These are phyloP conservation scores for Tetranychus urticae DNA, from an alignment of 1,140 invertebrate species.

Conservation along the genomic window DNA sequence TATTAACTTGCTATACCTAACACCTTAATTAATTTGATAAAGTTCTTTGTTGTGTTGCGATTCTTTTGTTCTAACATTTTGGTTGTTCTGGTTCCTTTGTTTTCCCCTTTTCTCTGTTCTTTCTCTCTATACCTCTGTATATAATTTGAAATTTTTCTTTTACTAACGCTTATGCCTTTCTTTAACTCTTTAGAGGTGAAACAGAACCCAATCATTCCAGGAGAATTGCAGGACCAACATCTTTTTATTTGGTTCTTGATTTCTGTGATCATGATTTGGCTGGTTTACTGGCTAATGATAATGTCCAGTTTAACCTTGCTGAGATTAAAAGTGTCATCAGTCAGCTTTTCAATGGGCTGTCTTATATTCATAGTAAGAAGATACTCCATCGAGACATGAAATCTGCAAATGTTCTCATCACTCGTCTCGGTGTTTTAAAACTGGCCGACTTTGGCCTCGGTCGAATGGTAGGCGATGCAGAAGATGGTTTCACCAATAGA, in stretches of 20 bases:
- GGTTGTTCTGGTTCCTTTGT: too few species aligned
- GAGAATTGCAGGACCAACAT: conserved; percentile 32
- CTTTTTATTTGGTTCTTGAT: conserved; percentile 92
- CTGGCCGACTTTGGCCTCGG: conserved; percentile 57
- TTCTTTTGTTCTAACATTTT: too few species aligned
- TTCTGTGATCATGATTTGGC: conserved; percentile 98
- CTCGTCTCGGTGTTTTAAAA: conserved; percentile 78
- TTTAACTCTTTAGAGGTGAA: too few species aligned
- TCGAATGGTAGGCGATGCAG: too few species aligned
- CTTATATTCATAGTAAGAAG: conserved; percentile 91
- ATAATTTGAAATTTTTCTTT: too few species aligned
- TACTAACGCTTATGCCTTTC: too few species aligned
- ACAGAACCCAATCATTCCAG: neutral
- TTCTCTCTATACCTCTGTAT: too few species aligned
- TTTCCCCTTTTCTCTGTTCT: too few species aligned
- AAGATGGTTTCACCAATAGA: conserved; percentile 31
- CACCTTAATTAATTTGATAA: too few species aligned
- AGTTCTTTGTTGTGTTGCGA: too few species aligned
- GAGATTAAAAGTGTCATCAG: conserved; percentile 96
- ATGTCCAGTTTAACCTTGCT: conserved; percentile 74
- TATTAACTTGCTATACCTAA: too few species aligned
- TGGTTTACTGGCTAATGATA: conserved; percentile 76
- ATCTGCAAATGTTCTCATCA: conserved; percentile 93
- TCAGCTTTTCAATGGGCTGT: conserved; percentile 81
- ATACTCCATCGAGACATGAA: conserved; percentile 63